These are phyloP conservation scores for Uropetala carovei DNA, from an alignment of 2,888 invertebrate species.

Conservation along the genomic window DNA sequence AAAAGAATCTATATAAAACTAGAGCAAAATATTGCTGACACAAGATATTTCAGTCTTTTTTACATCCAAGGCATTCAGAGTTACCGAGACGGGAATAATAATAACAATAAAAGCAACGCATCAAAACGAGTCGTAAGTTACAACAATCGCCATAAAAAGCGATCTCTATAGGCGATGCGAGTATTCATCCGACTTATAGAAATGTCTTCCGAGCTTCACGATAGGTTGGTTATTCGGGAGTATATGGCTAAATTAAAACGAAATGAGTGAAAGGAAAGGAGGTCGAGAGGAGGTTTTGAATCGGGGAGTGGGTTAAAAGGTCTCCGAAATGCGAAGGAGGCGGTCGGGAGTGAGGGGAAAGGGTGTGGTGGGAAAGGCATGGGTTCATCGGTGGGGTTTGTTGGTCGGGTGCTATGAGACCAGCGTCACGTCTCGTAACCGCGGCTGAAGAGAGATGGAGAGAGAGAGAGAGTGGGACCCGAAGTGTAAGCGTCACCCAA, in stretches of 20 bases:
- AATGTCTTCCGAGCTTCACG: neutral
- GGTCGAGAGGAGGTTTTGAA: neutral
- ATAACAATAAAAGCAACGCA: too few species aligned
- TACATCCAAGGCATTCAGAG: too few species aligned
- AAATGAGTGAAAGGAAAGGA: neutral
- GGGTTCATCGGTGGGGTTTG: neutral
- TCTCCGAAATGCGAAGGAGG: neutral
- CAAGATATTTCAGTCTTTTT: too few species aligned
- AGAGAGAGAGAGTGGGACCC: neutral
- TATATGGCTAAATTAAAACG: neutral
- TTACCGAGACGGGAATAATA: too few species aligned
- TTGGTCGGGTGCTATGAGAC: constrained; percentile 11
- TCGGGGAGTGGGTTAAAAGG: neutral
- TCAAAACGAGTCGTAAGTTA: too few species aligned
- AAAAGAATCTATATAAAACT: too few species aligned
- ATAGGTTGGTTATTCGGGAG: neutral
- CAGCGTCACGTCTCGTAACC: constrained; percentile 50
- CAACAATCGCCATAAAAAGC: too few species aligned
- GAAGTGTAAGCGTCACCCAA: neutral
- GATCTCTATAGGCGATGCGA: too few species aligned
- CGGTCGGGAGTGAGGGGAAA: neutral
- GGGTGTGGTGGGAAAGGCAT: neutral
- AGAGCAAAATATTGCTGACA: too few species aligned
- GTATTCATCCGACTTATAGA: too few species aligned
- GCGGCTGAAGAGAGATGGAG: neutral